Base-by-base conservation (phyloP, 2,888 invertebrate species). In the Eupeodes luniger region DNA sequence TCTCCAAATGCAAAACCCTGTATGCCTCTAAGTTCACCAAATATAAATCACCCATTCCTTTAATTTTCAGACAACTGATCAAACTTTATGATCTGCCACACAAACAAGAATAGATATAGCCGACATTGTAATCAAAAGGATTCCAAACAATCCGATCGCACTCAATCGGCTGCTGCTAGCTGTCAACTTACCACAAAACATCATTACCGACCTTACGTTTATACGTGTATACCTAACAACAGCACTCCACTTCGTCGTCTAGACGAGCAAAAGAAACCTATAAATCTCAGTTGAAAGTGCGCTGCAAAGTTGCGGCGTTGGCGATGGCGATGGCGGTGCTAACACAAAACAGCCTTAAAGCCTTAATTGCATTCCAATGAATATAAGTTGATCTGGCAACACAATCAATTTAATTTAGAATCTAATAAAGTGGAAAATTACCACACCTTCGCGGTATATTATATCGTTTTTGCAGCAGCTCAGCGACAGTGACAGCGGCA, bases 381-480 rank as follows among this genome's bases (percentile, higher is more conserved):
- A 78, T 88, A 85, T 78, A 88, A 88, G 88, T 77, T 70, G 81
- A 85, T 85, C 88, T 61, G 88, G 88, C 88, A 85, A 85, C 88
- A 88, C 88, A 88, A 88, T 88, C 88, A 88, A 85, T 85, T 88
- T 81, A 85, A 88, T 88, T 88, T 88, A 88, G 88, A 88, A 88
- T 84, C 84, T 88, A 88, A 88, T 88, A 88, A 88, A 88, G 85
- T 88, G 88, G 88, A 88, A 88, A 88, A 88, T 84, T 88, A 88
- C 88, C 88, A 84, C 88, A 88, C 88, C 88, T 88, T 88, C 75
- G 59, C 82, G 53, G 55, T 75, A 64, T 76, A 64, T 70, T 70
- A 70, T 79, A 83, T 86, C 62, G 82, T 40, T 51, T 70, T 70
- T 57, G 53, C 53, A 55, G 55, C 77, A 64, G 49, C 77, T 16